Evolutionary conservation across 2,888 invertebrate genomes (phyloP).

Genomic region (Empis stercorea): DNA sequence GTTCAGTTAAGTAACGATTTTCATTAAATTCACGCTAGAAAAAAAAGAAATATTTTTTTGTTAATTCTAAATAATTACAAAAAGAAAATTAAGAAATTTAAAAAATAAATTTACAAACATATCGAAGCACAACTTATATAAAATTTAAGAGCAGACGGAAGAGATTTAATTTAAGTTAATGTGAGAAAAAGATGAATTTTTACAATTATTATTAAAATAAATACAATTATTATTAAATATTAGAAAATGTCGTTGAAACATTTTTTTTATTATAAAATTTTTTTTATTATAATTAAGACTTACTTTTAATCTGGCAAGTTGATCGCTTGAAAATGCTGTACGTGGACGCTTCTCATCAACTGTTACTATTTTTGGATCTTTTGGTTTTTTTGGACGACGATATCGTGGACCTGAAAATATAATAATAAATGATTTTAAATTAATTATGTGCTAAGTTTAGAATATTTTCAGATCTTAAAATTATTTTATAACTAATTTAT

Average conservation of each 20-base stretch:
- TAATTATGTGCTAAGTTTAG: no score
- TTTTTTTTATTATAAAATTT: no score
- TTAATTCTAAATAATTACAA: background rate
- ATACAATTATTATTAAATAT: no score
- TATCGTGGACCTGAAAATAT: slow-evolving; percentile 32
- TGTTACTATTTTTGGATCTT: slow-evolving; percentile 35
- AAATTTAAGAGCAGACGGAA: no score
- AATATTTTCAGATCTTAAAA: no score
- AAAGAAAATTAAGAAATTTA: background rate
- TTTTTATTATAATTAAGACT: slow-evolving; percentile 12
- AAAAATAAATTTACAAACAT: background rate
- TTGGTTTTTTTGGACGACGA: slow-evolving; percentile 36
- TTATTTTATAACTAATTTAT: no score
- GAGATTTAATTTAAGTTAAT: no score
- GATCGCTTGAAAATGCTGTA: slow-evolving; percentile 92
- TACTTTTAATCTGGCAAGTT: slow-evolving; percentile 75
- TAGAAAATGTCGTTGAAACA: no score
- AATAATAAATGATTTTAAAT: no score
- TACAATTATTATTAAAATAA: no score
- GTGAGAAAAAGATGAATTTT: no score
- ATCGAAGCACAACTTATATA: no score
- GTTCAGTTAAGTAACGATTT: slow-evolving; percentile 86
- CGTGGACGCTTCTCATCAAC: slow-evolving; percentile 81
- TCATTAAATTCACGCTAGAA: slow-evolving; percentile 75
- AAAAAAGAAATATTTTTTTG: slow-evolving; percentile 5